These are phyloP conservation scores for Troglohyphantes excavatus DNA, from an alignment of 2,888 invertebrate genomes.

Conservation along the genomic window DNA sequence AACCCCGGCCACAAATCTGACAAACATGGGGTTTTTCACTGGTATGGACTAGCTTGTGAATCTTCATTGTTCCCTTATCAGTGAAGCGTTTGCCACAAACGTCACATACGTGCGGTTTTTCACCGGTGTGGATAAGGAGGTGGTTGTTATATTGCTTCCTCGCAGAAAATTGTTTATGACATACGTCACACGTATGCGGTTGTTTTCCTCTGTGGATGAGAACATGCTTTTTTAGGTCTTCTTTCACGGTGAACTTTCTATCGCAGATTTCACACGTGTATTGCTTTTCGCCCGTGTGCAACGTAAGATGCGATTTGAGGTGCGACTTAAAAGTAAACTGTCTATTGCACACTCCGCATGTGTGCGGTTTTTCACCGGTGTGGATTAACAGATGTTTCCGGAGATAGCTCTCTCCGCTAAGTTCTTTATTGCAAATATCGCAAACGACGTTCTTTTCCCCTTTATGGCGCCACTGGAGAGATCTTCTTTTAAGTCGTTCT, in stretches of 20 bases:
- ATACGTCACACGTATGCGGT: too few species aligned
- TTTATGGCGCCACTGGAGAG: too few species aligned
- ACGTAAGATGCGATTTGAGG: slow-evolving; percentile 91
- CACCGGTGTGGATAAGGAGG: too few species aligned
- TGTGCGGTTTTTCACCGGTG: slow-evolving; percentile 96
- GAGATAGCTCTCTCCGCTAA: not conserved
- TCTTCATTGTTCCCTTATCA: not conserved
- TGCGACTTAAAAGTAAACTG: slow-evolving; percentile 95
- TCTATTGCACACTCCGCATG: slow-evolving; percentile 90
- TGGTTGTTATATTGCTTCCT: too few species aligned
- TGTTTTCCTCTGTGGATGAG: too few species aligned
- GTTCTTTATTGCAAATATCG: not conserved
- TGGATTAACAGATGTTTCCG: slow-evolving; percentile 94
- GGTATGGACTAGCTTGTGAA: not conserved
- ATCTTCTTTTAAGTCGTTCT: too few species aligned
- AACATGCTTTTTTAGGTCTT: too few species aligned
- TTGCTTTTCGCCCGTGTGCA: slow-evolving; percentile 87
- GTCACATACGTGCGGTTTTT: not conserved
- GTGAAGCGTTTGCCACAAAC: not conserved
- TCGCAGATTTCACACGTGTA: not conserved
- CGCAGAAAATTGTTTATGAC: too few species aligned
- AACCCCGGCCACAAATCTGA: not conserved
- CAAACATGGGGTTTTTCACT: not conserved
- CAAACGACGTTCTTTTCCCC: too few species aligned
- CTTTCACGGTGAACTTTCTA: not conserved